Conservation (phyloP, 1,140 invertebrate species). For the Antheraea mylitta region DNA sequence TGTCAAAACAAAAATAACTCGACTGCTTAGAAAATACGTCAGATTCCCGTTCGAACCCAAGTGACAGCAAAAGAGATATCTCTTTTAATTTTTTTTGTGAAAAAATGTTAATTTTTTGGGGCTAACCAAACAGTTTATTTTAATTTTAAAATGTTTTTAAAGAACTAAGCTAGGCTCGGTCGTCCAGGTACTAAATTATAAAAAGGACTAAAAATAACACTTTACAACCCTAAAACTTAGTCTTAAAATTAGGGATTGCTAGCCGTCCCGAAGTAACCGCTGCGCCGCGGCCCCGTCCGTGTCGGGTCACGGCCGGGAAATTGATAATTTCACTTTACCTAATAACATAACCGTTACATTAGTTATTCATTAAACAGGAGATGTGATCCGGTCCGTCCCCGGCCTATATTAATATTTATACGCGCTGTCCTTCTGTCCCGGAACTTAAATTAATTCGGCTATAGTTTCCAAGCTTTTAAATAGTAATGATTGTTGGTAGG, state of each 20-base stretch:
- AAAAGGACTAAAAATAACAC: not conserved
- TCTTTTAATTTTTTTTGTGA: too few species aligned
- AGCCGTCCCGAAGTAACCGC: too few species aligned
- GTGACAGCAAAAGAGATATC: too few species aligned
- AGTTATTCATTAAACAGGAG: slow-evolving; percentile 67
- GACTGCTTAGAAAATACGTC: too few species aligned
- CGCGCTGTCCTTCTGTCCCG: slow-evolving; percentile 44
- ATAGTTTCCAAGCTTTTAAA: slow-evolving; percentile 24
- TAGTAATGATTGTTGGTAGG: slow-evolving; percentile 31
- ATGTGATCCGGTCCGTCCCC: slow-evolving; percentile 47
- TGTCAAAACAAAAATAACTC: too few species aligned
- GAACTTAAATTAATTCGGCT: slow-evolving; percentile 52
- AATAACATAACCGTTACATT: slow-evolving; percentile 53
- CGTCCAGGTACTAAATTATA: too few species aligned
- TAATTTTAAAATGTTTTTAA: too few species aligned
- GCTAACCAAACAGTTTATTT: too few species aligned
- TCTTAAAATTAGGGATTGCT: not conserved
- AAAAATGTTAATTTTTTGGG: too few species aligned
- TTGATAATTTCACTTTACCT: slow-evolving; percentile 63
- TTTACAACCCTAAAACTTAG: not conserved
- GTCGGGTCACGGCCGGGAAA: slow-evolving; percentile 27
- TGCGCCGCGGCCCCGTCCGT: not conserved
- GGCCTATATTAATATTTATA: slow-evolving; percentile 63
- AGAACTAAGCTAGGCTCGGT: too few species aligned
- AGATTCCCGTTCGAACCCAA: too few species aligned